A percentile compares a stretch with the other conserved stretches of the same genome.
These are phyloP conservation scores for Oophaga pumilio DNA, from an alignment of 2,113 vertebrate genomes.

Conservation along the genomic window DNA sequence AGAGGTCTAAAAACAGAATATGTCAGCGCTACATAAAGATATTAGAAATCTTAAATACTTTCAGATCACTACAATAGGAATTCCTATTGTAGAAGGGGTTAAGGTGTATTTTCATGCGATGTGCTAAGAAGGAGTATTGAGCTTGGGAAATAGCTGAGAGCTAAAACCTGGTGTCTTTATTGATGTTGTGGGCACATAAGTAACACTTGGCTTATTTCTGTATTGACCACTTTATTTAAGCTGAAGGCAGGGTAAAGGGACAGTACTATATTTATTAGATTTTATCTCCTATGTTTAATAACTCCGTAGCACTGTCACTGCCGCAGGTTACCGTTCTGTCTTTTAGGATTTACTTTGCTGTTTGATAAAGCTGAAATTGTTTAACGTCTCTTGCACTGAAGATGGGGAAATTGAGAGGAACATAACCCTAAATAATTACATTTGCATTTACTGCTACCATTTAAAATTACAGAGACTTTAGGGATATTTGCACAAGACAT, in stretches of 20 bases:
- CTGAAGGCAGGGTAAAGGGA: constrained; percentile 5
- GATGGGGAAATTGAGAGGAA: not conserved
- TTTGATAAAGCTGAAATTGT: not conserved
- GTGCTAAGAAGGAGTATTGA: constrained; percentile 6
- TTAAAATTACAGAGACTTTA: too few species aligned
- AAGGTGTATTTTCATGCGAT: not conserved
- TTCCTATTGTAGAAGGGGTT: not conserved
- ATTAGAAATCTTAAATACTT: too few species aligned
- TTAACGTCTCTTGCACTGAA: not conserved
- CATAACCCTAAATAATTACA: not conserved
- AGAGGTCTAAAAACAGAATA: too few species aligned
- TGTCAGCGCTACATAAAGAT: too few species aligned
- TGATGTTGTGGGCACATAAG: constrained; percentile 19
- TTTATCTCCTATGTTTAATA: not conserved
- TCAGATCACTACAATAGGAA: not conserved
- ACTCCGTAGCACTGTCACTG: not conserved
- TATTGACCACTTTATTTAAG: constrained; percentile 29
- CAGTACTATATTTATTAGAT: not conserved
- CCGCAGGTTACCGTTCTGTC: not conserved
- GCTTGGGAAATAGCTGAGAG: constrained; percentile 20
- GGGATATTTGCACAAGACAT: too few species aligned
- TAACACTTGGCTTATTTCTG: constrained; percentile 27
- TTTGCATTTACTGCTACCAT: too few species aligned
- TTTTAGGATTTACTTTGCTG: too few species aligned
- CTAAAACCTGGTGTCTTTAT: constrained; percentile 40